These are phyloP conservation scores for Sakesphorus luctuosus DNA, from an alignment of 2,113 vertebrate genomes.

Conservation along the genomic window DNA sequence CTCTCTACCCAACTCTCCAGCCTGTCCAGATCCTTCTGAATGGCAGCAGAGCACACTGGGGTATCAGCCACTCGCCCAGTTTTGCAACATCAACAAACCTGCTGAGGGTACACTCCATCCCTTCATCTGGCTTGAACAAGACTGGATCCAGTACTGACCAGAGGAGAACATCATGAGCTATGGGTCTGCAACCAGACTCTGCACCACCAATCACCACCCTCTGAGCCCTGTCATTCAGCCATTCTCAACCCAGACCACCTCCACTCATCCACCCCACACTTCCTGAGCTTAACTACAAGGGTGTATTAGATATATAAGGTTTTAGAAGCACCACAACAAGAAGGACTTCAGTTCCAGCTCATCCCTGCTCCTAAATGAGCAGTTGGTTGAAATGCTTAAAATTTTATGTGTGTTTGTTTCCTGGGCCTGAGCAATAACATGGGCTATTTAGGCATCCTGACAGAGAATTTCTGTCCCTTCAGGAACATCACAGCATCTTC, in stretches of 20 bases:
- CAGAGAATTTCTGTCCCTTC: neutral
- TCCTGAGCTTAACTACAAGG: neutral
- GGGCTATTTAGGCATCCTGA: neutral
- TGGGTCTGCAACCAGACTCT: neutral
- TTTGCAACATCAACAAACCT: neutral
- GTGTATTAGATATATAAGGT: neutral
- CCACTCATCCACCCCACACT: neutral
- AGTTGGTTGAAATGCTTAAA: neutral
- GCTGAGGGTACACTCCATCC: neutral
- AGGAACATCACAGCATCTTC: neutral
- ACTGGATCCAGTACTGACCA: neutral
- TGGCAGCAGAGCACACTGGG: neutral
- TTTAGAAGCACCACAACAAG: fast-evolving
- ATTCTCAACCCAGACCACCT: neutral
- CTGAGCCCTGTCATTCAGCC: neutral
- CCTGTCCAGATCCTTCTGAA: neutral
- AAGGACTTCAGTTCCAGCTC: neutral
- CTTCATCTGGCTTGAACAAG: neutral
- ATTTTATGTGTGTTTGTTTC: neutral
- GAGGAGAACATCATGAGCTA: neutral
- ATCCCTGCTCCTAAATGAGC: neutral
- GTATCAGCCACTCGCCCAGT: neutral
- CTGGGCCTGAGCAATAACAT: neutral
- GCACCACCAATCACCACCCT: neutral
- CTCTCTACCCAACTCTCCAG: neutral